Conservation (phyloP, 2,888 invertebrate species). For the Calliphora vomitoria region DNA sequence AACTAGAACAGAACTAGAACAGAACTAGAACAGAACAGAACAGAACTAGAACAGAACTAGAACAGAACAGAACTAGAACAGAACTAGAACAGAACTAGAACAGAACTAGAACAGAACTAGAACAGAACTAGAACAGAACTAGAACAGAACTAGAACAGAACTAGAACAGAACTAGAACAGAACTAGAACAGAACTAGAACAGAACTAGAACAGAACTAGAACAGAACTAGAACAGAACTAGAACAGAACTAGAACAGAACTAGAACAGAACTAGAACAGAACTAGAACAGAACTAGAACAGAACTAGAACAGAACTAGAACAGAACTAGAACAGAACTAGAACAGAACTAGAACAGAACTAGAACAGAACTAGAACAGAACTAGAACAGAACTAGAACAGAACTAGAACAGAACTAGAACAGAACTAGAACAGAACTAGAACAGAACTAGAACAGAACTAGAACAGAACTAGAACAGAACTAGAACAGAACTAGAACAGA, state of each 20-base stretch:
- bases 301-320: not conserved
- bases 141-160: not conserved
- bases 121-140: not conserved
- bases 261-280: not conserved
- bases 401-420: not conserved
- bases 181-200: not conserved
- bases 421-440: not conserved
- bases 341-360: not conserved
- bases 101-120: not conserved
- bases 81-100: not conserved
- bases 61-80: not conserved
- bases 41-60: too few species aligned
- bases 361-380: not conserved
- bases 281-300: not conserved
- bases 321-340: not conserved
- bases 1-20: too few species aligned
- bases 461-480: not conserved
- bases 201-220: not conserved
- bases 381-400: not conserved
- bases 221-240: not conserved
- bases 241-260: not conserved
- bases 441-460: not conserved
- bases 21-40: too few species aligned
- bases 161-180: not conserved
- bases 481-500: not conserved